Base-by-base conservation (phyloP, 2,888 invertebrate genomes). In the Zygothrica quintamaculata region DNA sequence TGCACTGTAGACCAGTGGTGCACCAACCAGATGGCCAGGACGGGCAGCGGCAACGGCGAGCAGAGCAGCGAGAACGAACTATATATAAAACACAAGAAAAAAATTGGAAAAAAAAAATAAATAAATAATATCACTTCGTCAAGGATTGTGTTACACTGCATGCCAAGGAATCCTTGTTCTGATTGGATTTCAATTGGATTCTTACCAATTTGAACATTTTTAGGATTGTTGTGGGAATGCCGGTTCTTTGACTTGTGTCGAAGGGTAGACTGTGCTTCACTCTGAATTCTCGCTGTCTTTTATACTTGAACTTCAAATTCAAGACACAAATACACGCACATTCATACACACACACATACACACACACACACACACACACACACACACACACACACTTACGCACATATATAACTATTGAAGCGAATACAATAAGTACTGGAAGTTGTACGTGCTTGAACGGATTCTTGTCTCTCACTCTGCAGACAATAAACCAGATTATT, bases 131-230 rank as follows among this genome's bases (percentile, higher is more conserved):
- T n/a, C n/a, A n/a, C n/a, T n/a, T n/a, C n/a, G 22, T 12, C 37
- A 2, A 8, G 25, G 26, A 0, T 6, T 0, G 1, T 11, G 8
- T n/a, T n/a, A n/a, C n/a, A n/a, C n/a, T n/a, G n/a, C n/a, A 40
- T 29, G 13, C 12, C 36, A 53, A 40, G 13, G 12, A 53, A 31
- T 9, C 29, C 29, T 29, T 29, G 4, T 31, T 12, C 6, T 9
- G 11, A 29, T 11, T 3, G 0, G 1, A 1, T 13, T 13, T 6
- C 16, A 9, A 0, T 2, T 1, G 8, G 37, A 12, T 31, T 74
- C 90, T 89, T 74, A 90, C 90, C 90, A 90, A 88, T 87, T 90
- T 90, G 88, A 87, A 90, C 90, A 90, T 90, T 68, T 90, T 90
- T 87, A 57, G 40, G 37, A 11, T 22, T 3, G 48, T 9, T 51